phyloP scores from a whole-genome alignment of 1,140 invertebrate species.

The Chlorops oryzae region DNA sequence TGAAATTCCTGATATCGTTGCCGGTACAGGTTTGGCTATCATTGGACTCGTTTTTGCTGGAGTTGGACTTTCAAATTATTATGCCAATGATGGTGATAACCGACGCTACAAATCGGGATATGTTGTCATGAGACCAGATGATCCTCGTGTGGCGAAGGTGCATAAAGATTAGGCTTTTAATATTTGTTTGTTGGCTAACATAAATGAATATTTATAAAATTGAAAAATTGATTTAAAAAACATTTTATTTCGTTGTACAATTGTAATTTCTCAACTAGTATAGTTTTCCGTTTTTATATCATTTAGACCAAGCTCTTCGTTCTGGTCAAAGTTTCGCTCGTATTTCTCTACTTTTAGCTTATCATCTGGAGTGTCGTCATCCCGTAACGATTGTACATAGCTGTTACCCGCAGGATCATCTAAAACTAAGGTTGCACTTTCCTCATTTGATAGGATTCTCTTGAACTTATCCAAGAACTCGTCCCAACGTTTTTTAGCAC shows the following conservation, averaged over 20 bases:
- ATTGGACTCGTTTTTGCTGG: constrained; percentile 51
- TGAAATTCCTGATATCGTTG: constrained; percentile 63
- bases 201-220: too few species aligned
- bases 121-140: constrained; percentile 58
- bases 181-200: too few species aligned
- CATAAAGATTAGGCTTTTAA: constrained; percentile 49
- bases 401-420: constrained; percentile 98
- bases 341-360: constrained; percentile 75
- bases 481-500: constrained; percentile 46
- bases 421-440: constrained; percentile 69
- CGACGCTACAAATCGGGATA: constrained; percentile 56
- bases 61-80: constrained; percentile 52
- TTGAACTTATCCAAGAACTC: constrained; percentile 66
- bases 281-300: constrained; percentile 88
- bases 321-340: constrained; percentile 79
- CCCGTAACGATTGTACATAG: constrained; percentile 82
- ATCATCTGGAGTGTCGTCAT: constrained; percentile 62
- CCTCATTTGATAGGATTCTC: constrained; percentile 60
- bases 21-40: constrained; percentile 49
- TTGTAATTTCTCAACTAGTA: too few species aligned
- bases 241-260: too few species aligned
- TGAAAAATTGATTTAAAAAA: too few species aligned
- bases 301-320: constrained; percentile 92
- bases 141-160: constrained; percentile 53
- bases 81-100: constrained; percentile 59